Evolutionary conservation across 2,888 invertebrate species (phyloP), one percentile per base, ranked within the genome.

Genomic region (Cyclophora albipunctata): DNA sequence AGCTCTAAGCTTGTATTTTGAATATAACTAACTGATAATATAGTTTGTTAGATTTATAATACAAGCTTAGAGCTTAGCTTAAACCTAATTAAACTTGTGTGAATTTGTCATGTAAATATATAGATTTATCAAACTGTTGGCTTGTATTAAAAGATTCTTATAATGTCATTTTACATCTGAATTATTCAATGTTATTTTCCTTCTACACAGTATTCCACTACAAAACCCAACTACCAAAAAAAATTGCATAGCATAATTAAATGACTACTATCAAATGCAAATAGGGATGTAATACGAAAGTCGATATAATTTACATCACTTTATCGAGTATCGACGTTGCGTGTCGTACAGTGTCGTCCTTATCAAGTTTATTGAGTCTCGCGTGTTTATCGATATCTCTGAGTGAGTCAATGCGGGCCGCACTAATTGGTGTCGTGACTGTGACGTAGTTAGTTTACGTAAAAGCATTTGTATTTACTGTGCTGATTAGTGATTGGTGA

Each of bases 241-340:
- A 34, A 34, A 43, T 50, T 56, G 20, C 47, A 57, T 52, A 43
- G 60, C 61, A 55, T 58, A 53, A 60, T 67, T 64, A 59, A 60
- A 55, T 59, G 53, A 54, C 53, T 55, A 59, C 71, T 75, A 80
- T 74, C 72, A 73, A 75, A 78, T 73, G 76, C 67, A 80, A 83
- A 81, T 81, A 81, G 75, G 73, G 77, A 79, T 75, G 74, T 66
- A 54, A 55, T 59, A 55, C 63, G 63, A 69, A 73, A 71, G 76
- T 81, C 79, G 78, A 79, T 75, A 76, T 78, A 82, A 78, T 74
- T 80, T 74, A 78, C 65, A 64, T 57, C 58, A 57, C 58, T 75
- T 76, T 82, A 84, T 84, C 81, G 73, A 73, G 63, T 75, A 76
- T 73, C 75, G 73, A 72, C 76, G 66, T 71, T 77, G 79, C 81